Evolutionary conservation across 2,888 invertebrate genomes (phyloP).

Genomic region (Pandemis heparana): DNA sequence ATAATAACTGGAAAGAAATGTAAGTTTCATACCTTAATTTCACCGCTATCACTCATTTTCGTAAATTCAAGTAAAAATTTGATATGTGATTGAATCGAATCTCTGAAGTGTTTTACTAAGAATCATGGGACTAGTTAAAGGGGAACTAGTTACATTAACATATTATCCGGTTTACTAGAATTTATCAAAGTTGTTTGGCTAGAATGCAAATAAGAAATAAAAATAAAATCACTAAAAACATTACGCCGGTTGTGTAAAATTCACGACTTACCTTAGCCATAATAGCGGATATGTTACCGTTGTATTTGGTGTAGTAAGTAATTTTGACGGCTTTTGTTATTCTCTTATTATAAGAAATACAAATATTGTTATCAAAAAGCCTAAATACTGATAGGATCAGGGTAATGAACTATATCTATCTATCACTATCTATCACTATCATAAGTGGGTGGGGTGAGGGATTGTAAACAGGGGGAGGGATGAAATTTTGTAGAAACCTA

Average conservation of each 20-base stretch:
- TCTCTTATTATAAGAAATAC: slow-evolving; percentile 43
- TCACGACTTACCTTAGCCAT: slow-evolving; percentile 87
- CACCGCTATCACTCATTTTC: slow-evolving; percentile 59
- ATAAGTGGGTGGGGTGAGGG: slow-evolving; percentile 25
- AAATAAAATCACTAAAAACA: slow-evolving; percentile 20
- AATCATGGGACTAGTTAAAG: slow-evolving; percentile 11
- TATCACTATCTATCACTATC: background rate
- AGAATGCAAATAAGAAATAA: slow-evolving; percentile 62
- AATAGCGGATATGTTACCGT: slow-evolving; percentile 88
- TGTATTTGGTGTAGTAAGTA: slow-evolving; percentile 89
- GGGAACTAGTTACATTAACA: slow-evolving; percentile 3
- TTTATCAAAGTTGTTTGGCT: slow-evolving; percentile 47
- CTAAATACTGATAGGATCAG: slow-evolving; percentile 32
- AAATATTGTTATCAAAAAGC: slow-evolving; percentile 39
- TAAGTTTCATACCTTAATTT: slow-evolving; percentile 55
- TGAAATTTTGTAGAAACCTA: no score
- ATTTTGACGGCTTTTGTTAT: slow-evolving; percentile 81
- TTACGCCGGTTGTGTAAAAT: slow-evolving; percentile 23
- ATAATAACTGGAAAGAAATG: background rate
- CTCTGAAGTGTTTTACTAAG: background rate
- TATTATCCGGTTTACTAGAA: slow-evolving; percentile 40
- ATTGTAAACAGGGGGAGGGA: background rate
- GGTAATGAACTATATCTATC: slow-evolving; percentile 18
- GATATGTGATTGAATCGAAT: background rate
- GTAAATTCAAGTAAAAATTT: slow-evolving; percentile 1